Evolutionary conservation across 2,888 invertebrate genomes (phyloP), one percentile per base, ranked within the genome.

Genomic region (Caradrina clavipalpis): DNA sequence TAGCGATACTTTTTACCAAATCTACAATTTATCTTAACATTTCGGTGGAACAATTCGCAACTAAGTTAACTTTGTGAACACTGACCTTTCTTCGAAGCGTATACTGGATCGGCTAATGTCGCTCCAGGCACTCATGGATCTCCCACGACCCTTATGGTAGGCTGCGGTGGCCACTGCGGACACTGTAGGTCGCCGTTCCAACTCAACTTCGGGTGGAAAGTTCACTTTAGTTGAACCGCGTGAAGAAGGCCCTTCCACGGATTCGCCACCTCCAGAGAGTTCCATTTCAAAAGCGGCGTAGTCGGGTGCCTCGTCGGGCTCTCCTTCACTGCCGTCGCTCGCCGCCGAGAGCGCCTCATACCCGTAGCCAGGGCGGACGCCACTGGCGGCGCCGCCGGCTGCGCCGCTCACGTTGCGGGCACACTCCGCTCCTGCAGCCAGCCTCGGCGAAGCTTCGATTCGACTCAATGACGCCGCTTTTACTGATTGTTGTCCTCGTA

Each of bases 81-180:
- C 93, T 91, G 61, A 98, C 98, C 98, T 97, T 91, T 98, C 98
- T 82, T 98, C 98, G 87, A 98, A 96, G 86, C 97, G 97, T 96
- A 98, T 98, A 90, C 98, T 98, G 82, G 98, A 98, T 68, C 98
- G 96, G 87, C 98, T 98, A 89, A 98, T 97, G 89, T 98, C 98
- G 87, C 98, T 98, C 98, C 98, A 98, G 50, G 98, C 98, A 88
- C 98, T 98, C 98, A 98, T 98, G 80, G 98, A 98, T 49, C 97
- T 96, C 2, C 97, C 98, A 90, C 94, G 96, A 75, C 95, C 96
- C 21, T 97, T 93, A 82, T 96, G 96, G 80, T 96, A 94, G 56
- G 93, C 90, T 11, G 96, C 95, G 55, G 95, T 89, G 56, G 95
- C 89, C 54, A 95, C 80, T 66, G 96, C 91, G 22, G 96, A 88